Evolutionary conservation across 1,140 invertebrate species (phyloP), one percentile per base, ranked within the genome.

Genomic region (Bombus breviceps): DNA sequence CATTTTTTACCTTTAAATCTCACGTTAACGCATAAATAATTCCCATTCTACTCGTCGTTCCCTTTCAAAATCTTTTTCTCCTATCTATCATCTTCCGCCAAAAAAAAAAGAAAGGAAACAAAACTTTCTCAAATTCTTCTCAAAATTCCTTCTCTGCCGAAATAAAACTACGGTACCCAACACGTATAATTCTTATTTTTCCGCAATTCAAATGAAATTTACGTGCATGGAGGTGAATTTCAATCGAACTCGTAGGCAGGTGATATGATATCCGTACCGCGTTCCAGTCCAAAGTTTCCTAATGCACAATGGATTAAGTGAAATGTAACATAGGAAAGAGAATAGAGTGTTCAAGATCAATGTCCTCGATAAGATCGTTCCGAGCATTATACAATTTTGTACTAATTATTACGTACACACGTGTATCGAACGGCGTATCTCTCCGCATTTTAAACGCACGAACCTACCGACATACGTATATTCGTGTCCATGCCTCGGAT

Each of bases 401-500:
- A 74, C 80, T 72, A 81, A 81, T 81, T 81, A 81, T 81, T 81
- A 81, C 79, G 66, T 81, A 81, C 69, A 81, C 69, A 74, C 37
- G 71, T 81, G 69, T 74, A 81, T 81, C 80, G 69, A 81, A 81
- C 80, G n/a, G 37, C 53, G 25, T 74, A 81, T 81, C 80, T 81
- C 69, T 39, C 80, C 69, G 80, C 80, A 81, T 81, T 81, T 81
- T 81, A 81, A 81, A 81, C 80, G 80, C 80, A 81, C 79, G 79
- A 81, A 81, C 79, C 79, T 72, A 18, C 53, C 79, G 37, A 41
- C 68, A 32, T 72, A 59, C 47, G n/a, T 81, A 66, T 64, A 83
- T 68, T 76, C 81, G 39, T 76, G 72, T 66, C 81, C 43, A 25
- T 37, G 59, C 71, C 10, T n/a, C 18, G 39, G 41, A 34, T 75